Base-by-base conservation (phyloP, 2,113 vertebrate genomes). In the Lampris megalopsis region DNA sequence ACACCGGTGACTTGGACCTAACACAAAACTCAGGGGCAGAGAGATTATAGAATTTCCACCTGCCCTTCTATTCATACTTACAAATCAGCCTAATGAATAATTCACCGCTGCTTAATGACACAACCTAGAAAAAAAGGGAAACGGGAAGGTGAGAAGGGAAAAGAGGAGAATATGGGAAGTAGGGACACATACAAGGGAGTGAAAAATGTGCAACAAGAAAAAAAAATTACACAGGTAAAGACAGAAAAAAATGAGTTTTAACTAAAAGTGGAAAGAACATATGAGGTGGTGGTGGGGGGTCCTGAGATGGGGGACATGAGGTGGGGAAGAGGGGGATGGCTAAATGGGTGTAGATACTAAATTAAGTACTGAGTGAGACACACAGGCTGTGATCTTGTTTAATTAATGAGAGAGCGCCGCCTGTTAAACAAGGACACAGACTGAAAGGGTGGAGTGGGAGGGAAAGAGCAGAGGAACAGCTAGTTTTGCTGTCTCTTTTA, bases 51-150 rank as follows among this genome's bases (percentile, higher is more conserved):
- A 74, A 90, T 88, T 60, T 73, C 85, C 67, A 50, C 75, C 84
- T 80, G 66, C 82, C 69, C 71, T 79, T 71, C 79, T 50, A 71
- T 82, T 68, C 64, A 41, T 41, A 54, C 73, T 80, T 24, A 41
- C 77, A 86, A 79, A 84, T 81, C 79, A 72, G 64, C 53, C 63
- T 24, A 75, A 75, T 91, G 58, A 91, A 92, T 92, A 79, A 86
- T 91, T 88, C 68, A 92, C 60, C 36, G 24, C 43, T 41, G 75
- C 82, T 87, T 89, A 89, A 84, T 63, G 77, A 86, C 77, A 85
- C 77, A 83, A 85, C 82, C 85, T 61, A 66, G 24, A 24, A 24
- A 24, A 24, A 57, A 75, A 78, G 71, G 58, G 41, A 37, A 7
- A 42, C 47, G 37, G 63, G 75, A 50, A 24, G 54, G 43, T 67